Percentiles rank a stretch among this genome's conserved stretches.
Conservation (phyloP, 2,888 invertebrate species). For the Argyra leucocephala region DNA sequence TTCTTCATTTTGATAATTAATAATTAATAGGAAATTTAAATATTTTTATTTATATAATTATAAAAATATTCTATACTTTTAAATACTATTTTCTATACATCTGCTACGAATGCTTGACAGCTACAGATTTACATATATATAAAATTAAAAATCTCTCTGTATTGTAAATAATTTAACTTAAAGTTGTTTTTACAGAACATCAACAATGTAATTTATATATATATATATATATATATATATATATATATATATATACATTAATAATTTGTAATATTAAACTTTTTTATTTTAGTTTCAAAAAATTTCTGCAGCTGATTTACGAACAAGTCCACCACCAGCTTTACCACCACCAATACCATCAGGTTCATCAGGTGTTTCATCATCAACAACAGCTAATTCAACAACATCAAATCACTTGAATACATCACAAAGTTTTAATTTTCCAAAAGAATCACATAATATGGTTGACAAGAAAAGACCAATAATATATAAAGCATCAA, state of each 20-base stretch:
- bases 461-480: slow-evolving; percentile 31
- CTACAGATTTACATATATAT: too few species aligned
- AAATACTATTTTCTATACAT: too few species aligned
- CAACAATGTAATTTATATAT: too few species aligned
- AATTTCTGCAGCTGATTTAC: slow-evolving; percentile 47
- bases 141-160: too few species aligned
- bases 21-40: too few species aligned
- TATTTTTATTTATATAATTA: too few species aligned
- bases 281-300: slow-evolving; percentile 44
- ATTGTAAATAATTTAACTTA: too few species aligned
- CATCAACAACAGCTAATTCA: slow-evolving; percentile 38
- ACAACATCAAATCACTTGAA: slow-evolving; percentile 43
- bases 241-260: not conserved
- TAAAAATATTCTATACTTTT: too few species aligned
- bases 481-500: slow-evolving; percentile 34
- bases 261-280: not conserved
- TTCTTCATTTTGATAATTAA: too few species aligned
- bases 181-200: too few species aligned
- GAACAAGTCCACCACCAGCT: slow-evolving; percentile 62
- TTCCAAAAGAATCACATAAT: slow-evolving; percentile 37
- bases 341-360: slow-evolving; percentile 63
- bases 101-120: too few species aligned
- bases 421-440: slow-evolving; percentile 53
- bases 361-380: slow-evolving; percentile 21
- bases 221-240: too few species aligned